These are phyloP conservation scores for Phengaris arion DNA, from an alignment of 2,888 invertebrate species.

Conservation along the genomic window DNA sequence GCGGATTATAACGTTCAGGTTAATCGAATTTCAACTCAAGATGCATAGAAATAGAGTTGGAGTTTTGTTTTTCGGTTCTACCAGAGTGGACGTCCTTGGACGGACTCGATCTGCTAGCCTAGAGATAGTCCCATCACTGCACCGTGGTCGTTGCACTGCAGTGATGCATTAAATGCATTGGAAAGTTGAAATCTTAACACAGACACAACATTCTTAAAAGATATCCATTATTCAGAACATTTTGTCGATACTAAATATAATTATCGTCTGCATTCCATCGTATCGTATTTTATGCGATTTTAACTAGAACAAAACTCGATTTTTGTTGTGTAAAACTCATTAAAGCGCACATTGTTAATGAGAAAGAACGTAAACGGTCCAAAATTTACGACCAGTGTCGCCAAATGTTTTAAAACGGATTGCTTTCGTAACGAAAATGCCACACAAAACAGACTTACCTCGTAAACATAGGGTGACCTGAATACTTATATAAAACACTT, in stretches of 20 bases:
- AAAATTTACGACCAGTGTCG: slow-evolving; percentile 63
- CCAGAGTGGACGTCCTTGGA: slow-evolving; percentile 76
- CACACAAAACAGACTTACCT: slow-evolving; percentile 42
- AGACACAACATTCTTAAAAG: slow-evolving; percentile 1
- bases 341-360: slow-evolving; percentile 59
- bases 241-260: neutral
- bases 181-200: slow-evolving; percentile 50
- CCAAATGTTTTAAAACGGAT: slow-evolving; percentile 61
- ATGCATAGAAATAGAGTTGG: slow-evolving; percentile 48
- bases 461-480: slow-evolving; percentile 34
- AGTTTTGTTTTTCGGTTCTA: slow-evolving; percentile 50
- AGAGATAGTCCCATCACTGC: slow-evolving; percentile 73
- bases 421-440: slow-evolving; percentile 61
- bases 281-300: slow-evolving; percentile 1
- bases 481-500: slow-evolving; percentile 18
- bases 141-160: slow-evolving; percentile 77
- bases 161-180: slow-evolving; percentile 75
- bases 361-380: slow-evolving; percentile 55
- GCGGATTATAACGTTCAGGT: slow-evolving; percentile 56
- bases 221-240: neutral
- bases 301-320: neutral
- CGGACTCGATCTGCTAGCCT: slow-evolving; percentile 78
- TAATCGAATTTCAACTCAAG: slow-evolving; percentile 49
- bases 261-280: neutral
- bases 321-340: slow-evolving; percentile 40